Conservation (phyloP, 1,140 invertebrate genomes). For the Drosophila ficusphila region DNA sequence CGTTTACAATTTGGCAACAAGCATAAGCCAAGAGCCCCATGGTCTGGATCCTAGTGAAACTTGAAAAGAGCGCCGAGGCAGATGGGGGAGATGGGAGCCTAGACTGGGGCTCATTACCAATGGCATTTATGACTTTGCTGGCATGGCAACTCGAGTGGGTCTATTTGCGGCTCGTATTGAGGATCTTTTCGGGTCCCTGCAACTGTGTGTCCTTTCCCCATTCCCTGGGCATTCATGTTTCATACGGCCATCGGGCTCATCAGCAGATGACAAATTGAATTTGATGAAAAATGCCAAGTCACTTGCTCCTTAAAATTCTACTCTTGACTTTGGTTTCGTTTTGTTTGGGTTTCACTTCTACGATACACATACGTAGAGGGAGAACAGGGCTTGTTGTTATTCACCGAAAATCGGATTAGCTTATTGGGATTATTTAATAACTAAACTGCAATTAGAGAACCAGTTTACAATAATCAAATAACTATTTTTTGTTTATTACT, state of each 20-base stretch:
- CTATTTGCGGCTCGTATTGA: constrained; percentile 5
- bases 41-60: neutral
- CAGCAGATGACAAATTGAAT: constrained; percentile 39
- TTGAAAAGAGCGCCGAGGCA: neutral
- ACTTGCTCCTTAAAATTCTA: neutral
- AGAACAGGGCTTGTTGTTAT: neutral
- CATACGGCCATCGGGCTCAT: constrained; percentile 39
- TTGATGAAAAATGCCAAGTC: constrained; percentile 11
- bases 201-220: neutral
- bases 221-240: constrained; percentile 18
- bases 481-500: neutral
- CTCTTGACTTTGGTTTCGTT: constrained; percentile 3
- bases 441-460: neutral
- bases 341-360: too few relatives aligned
- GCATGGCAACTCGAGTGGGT: constrained; percentile 39
- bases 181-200: constrained; percentile 1
- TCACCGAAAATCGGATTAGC: too few relatives aligned
- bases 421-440: neutral
- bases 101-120: constrained; percentile 41
- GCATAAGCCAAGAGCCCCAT: constrained; percentile 28
- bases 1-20: constrained; percentile 39
- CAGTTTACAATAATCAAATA: neutral
- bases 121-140: constrained; percentile 46
- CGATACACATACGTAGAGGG: neutral
- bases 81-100: neutral